Percentiles rank a stretch among this genome's conserved stretches.
Evolutionary conservation across 2,797 vertebrate species (phyloP).

Genomic region (Pangasius sanitwongsei): DNA sequence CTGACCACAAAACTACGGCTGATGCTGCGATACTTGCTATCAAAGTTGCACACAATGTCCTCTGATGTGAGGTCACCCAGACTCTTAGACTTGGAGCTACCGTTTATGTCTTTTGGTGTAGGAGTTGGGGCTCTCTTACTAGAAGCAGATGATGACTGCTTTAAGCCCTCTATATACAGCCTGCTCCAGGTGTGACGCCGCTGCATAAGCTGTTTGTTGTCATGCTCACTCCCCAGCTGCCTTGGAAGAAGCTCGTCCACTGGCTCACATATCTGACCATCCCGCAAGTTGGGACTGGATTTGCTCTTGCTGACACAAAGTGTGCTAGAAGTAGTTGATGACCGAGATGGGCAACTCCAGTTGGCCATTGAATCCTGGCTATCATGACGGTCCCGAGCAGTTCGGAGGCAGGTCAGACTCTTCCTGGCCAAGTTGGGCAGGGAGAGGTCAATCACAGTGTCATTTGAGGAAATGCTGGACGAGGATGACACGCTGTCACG

Average conservation of each 20-base stretch:
- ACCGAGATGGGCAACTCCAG: slow-evolving; percentile 65
- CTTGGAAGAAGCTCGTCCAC: slow-evolving; percentile 72
- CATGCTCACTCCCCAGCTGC: slow-evolving; percentile 66
- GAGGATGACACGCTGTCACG: slow-evolving; percentile 90
- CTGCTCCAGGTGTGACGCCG: slow-evolving; percentile 86
- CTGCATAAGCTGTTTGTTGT: slow-evolving; percentile 65
- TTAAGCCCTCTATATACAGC: slow-evolving; percentile 85
- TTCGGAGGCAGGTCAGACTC: slow-evolving; percentile 74
- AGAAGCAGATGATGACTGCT: slow-evolving; percentile 67
- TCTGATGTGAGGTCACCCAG: slow-evolving; percentile 93
- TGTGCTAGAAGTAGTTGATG: slow-evolving; percentile 59
- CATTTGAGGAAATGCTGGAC: slow-evolving; percentile 92
- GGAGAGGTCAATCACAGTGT: slow-evolving; percentile 91
- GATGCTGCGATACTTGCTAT: slow-evolving; percentile 87
- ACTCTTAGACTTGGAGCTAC: slow-evolving; percentile 87
- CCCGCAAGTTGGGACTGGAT: slow-evolving; percentile 87
- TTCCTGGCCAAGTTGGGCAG: slow-evolving; percentile 84
- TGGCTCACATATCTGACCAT: slow-evolving; percentile 38
- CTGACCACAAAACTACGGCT: slow-evolving; percentile 81
- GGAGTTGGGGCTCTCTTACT: slow-evolving; percentile 58
- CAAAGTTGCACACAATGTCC: slow-evolving; percentile 84
- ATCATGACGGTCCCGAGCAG: slow-evolving; percentile 59
- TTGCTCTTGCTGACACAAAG: slow-evolving; percentile 84
- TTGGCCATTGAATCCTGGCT: slow-evolving; percentile 55
- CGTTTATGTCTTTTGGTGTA: slow-evolving; percentile 45